Base-by-base conservation (phyloP, 2,888 invertebrate genomes). In the Lydus trimaculatus region DNA sequence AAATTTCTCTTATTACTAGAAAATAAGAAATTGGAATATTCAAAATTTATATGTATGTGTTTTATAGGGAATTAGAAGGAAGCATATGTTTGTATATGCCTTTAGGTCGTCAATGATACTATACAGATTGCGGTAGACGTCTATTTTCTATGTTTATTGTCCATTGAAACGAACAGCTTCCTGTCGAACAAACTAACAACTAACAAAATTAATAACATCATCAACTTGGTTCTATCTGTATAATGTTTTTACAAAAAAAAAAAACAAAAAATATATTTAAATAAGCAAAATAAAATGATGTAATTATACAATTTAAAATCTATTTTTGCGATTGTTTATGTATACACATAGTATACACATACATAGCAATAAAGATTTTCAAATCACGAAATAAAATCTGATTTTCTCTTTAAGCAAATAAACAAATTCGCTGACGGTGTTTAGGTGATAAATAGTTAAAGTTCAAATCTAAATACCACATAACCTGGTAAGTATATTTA, bases 21-120 rank as follows among this genome's bases (percentile, higher is more conserved):
- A n/a, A n/a, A 17, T 61, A 36, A 23, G 31, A 20, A 23, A 25
- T 17, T 20, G 17, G 17, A 20, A 23, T 33, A 20, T 61, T 17
- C 17, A 36, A 23, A 61, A n/a, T n/a, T 28, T 28, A 31, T 20
- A 36, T 28, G 8, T 17, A 36, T 17, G 61, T 25, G 36, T 23
- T 39, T 3, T 0, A 48, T 20, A 20, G 28, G 4, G 28, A 2
- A 28, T 56, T 56, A 7, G 56, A n/a, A 28, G 56, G 56, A 56
- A 56, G 56, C 69, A 72, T 65, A 66, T 73, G 76, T 76, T 77
- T 77, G 75, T 77, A 74, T 77, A 77, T 77, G 71, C 72, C 72
- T 64, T 69, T 74, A 63, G 71, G 68, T 72, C 73, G 74, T 66
- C 72, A 65, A 71, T 75, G 77, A 77, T 72, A 70, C 68, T 75